A percentile compares a stretch with the other conserved stretches of the same genome.
phyloP scores from a whole-genome alignment of 2,797 vertebrate genomes.

The Miichthys miiuy region DNA sequence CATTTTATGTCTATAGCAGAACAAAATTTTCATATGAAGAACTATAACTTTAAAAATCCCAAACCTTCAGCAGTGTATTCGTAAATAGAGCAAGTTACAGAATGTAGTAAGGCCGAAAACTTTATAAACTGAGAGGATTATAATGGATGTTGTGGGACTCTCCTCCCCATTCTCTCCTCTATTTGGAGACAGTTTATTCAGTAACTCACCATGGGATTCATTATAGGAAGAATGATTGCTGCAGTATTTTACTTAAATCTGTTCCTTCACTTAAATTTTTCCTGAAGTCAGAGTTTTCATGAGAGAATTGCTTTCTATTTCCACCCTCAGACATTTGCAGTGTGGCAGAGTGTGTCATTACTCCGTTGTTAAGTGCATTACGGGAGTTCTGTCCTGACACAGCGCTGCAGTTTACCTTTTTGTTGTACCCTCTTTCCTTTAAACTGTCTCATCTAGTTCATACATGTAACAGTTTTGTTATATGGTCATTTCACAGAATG shows the following conservation, averaged over 20 bases:
- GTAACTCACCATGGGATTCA: constrained; percentile 39
- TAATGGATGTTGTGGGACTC: not conserved
- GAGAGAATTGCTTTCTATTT: constrained; percentile 15
- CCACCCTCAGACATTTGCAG: constrained; percentile 23
- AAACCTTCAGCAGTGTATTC: not conserved
- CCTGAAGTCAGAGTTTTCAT: constrained; percentile 27
- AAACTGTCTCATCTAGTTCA: not conserved
- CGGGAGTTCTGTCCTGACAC: constrained; percentile 13
- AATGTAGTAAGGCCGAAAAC: constrained; percentile 1
- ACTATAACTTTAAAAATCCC: not conserved
- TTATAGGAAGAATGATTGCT: constrained; percentile 41
- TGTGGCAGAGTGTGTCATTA: constrained; percentile 25
- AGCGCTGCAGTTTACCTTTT: constrained; percentile 20
- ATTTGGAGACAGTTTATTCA: constrained; percentile 27
- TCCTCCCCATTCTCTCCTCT: not conserved
- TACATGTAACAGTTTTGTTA: not conserved
- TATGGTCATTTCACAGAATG: constrained; percentile 16
- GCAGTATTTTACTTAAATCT: constrained; percentile 24
- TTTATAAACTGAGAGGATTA: constrained; percentile 18
- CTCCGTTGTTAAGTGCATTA: constrained; percentile 30
- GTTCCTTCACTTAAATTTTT: constrained; percentile 35
- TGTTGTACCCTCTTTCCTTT: not conserved
- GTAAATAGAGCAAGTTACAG: not conserved
- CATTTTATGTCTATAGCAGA: not conserved
- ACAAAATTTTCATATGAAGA: not conserved